Conservation (phyloP, 2,113 vertebrate genomes). For the Platichthys flesus region DNA sequence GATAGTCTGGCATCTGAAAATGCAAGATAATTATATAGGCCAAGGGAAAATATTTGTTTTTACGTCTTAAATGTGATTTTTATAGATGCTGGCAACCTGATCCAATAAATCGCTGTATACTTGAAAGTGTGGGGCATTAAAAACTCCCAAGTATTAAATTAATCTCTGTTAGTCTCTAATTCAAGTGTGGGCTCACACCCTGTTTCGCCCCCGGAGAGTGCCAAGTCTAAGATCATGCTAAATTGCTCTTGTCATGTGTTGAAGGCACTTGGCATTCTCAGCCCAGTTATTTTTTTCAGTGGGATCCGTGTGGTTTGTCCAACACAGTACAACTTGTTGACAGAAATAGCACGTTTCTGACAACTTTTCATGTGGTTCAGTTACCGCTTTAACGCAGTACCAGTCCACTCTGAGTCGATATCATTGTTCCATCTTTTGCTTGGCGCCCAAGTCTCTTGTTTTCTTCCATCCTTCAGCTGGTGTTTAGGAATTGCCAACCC, state of each 20-base stretch:
- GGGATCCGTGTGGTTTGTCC: conserved; percentile 65
- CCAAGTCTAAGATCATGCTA: conserved; percentile 83
- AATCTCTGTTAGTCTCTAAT: conserved; percentile 83
- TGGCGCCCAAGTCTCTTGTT: conserved; percentile 32
- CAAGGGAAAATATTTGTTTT: conserved; percentile 80
- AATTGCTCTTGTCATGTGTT: conserved; percentile 85
- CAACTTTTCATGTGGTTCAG: conserved; percentile 48
- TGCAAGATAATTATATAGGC: conserved; percentile 83
- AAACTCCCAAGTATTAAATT: conserved; percentile 83
- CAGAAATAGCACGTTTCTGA: conserved; percentile 61
- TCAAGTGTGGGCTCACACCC: conserved; percentile 81
- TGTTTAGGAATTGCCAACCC: conserved; percentile 45
- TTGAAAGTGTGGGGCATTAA: conserved; percentile 80
- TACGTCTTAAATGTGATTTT: conserved; percentile 81
- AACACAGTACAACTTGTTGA: conserved; percentile 70
- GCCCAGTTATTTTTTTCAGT: conserved; percentile 66
- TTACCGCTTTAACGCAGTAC: conserved; percentile 21
- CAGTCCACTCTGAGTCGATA: conserved; percentile 25
- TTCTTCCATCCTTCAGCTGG: conserved; percentile 48
- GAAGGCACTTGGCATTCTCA: conserved; percentile 81
- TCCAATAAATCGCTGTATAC: conserved; percentile 80
- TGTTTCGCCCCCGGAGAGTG: conserved; percentile 77
- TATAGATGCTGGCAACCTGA: conserved; percentile 82
- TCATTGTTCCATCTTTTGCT: conserved; percentile 20
- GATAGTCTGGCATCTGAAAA: conserved; percentile 81